Base-by-base conservation (phyloP, 2,797 vertebrate genomes). In the Nyctibius grandis region DNA sequence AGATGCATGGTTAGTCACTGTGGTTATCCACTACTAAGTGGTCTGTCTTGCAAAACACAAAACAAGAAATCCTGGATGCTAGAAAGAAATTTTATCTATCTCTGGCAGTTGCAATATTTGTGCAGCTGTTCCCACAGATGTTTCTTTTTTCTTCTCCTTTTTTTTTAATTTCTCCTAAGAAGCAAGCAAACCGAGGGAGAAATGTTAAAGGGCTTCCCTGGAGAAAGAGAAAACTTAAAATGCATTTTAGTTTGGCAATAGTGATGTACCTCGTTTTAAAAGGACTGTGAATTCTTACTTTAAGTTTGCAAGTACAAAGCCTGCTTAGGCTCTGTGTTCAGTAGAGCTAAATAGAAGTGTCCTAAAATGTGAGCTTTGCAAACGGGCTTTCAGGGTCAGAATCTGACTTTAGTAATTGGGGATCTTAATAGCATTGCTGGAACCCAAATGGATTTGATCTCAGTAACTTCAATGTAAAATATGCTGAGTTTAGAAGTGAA, bases 51-150 rank as follows among this genome's bases (percentile, higher is more conserved):
- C 76, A 51, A 93, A 85, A 78, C 33, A 80, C 68, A 48, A 68
- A 85, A 4, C 33, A 63, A 94, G 87, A 89, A 94, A 77, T 68
- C 22, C 56, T 93, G 68, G 38, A 93, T 77, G 59, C 67, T 84
- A 38, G 80, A 84, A 91, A 87, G 77, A 91, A 92, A 60, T 74
- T n/a, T 72, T 68, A 36, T 56, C 67, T 68, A 36, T 56, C 67
- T 63, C 67, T 96, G 92, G 74, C 89, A 92, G 61, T 60, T 83
- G 42, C 26, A 88, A 1, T 97, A 89, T 97, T 97, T 97, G 44
- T 92, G 80, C 97, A 97, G 96, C 96, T 97, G 95, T 78, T 92
- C 50, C 65, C 65, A 50, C 40, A 92, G 68, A 83, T 95, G 72
- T 80, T 84, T 85, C 17, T 63, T 84, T 47, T 67, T 68, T 65